These are phyloP conservation scores for Martes flavigula DNA, from an alignment of 2,797 vertebrate species.

Conservation along the genomic window DNA sequence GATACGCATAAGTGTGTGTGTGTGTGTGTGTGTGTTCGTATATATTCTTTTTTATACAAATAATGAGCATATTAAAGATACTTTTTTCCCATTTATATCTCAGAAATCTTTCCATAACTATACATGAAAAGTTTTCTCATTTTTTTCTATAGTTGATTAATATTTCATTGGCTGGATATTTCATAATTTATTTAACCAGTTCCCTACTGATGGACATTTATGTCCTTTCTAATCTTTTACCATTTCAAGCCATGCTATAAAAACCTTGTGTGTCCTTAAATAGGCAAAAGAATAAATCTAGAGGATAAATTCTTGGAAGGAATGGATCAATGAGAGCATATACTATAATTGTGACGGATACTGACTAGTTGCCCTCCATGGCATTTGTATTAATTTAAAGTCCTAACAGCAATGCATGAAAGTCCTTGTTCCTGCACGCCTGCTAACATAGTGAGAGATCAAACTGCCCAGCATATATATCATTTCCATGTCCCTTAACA, in stretches of 20 bases:
- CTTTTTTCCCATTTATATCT: slow-evolving; percentile 24
- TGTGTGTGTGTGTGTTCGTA: background rate
- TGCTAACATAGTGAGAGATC: background rate
- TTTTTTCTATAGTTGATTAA: slow-evolving; percentile 44
- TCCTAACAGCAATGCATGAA: background rate
- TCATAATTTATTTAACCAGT: background rate
- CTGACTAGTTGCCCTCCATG: background rate
- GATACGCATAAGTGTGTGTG: background rate
- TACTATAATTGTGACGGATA: background rate
- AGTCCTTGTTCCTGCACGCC: background rate
- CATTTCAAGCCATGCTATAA: slow-evolving; percentile 8
- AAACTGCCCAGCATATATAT: background rate
- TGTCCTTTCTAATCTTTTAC: slow-evolving; percentile 9
- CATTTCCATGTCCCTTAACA: background rate
- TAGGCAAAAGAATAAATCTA: background rate
- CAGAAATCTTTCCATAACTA: background rate
- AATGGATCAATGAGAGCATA: background rate
- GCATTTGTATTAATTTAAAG: background rate
- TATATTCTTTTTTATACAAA: slow-evolving; percentile 29
- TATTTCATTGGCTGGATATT: slow-evolving; percentile 24
- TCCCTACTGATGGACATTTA: background rate
- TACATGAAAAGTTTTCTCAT: background rate
- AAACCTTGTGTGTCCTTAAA: background rate
- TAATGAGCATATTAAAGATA: background rate
- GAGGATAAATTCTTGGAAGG: background rate